Percentiles rank a stretch among this genome's conserved stretches.
Evolutionary conservation across 2,113 vertebrate genomes (phyloP).

Genomic region (Paraplagusia blochii): DNA sequence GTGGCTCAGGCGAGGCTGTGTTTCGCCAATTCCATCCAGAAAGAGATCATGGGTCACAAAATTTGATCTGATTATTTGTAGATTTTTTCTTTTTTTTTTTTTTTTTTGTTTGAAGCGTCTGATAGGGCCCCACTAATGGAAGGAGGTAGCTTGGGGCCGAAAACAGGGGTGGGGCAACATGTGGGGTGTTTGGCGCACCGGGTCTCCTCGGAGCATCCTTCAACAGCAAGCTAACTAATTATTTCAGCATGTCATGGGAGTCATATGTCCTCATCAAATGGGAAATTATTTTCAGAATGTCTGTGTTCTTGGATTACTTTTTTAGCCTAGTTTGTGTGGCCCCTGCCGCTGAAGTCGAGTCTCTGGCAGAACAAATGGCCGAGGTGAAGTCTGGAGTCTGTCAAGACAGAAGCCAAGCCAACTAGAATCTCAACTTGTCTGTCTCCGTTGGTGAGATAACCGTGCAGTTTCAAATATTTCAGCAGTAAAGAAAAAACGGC

Average conservation of each 20-base stretch:
- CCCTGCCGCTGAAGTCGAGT: conserved; percentile 48
- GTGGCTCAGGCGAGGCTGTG: conserved; percentile 48
- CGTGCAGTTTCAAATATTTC: conserved; percentile 53
- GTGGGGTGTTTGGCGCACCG: too few species aligned
- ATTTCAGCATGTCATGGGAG: conserved; percentile 71
- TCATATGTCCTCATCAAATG: conserved; percentile 76
- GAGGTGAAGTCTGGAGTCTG: conserved; percentile 68
- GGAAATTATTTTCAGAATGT: conserved; percentile 70
- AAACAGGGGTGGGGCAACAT: not conserved
- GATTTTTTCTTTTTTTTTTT: conserved; percentile 5
- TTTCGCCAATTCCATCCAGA: conserved; percentile 38
- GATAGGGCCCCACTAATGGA: conserved; percentile 8
- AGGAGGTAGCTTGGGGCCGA: conserved; percentile 14
- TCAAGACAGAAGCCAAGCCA: conserved; percentile 52
- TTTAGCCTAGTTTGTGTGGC: conserved; percentile 44
- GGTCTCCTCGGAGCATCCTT: conserved; percentile 61
- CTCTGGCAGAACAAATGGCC: conserved; percentile 50
- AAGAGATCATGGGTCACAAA: conserved; percentile 52
- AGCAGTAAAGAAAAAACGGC: conserved; percentile 37
- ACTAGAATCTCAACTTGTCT: conserved; percentile 59
- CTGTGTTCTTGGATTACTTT: conserved; percentile 64
- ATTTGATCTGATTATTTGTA: conserved; percentile 46
- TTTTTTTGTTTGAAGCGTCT: conserved; percentile 13
- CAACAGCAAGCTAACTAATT: conserved; percentile 71
- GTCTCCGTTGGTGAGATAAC: conserved; percentile 61